Percentiles rank a stretch among this genome's conserved stretches.
These are phyloP conservation scores for Xenops minutus DNA, from an alignment of 2,797 vertebrate genomes.

Conservation along the genomic window DNA sequence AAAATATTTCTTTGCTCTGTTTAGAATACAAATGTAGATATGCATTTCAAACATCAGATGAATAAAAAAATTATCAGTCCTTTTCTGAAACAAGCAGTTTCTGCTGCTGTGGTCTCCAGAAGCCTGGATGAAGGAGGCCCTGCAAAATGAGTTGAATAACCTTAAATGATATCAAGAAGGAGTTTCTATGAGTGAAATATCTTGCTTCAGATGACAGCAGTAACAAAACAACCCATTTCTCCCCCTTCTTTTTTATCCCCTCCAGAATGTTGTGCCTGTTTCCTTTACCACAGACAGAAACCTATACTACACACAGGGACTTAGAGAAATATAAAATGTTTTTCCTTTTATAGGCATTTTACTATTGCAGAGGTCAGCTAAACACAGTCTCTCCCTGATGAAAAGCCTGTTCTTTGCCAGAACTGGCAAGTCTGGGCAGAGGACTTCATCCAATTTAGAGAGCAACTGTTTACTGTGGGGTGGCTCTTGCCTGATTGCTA, in stretches of 20 bases:
- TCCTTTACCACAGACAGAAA: neutral
- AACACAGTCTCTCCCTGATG: neutral
- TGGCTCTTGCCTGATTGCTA: neutral
- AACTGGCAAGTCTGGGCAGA: neutral
- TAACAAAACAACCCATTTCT: neutral
- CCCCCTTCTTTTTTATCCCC: neutral
- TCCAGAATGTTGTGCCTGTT: neutral
- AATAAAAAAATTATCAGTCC: neutral
- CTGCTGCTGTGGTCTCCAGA: neutral
- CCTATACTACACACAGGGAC: neutral
- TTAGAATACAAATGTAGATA: neutral
- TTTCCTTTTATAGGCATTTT: conserved; percentile 62
- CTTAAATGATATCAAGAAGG: neutral
- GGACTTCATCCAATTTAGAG: neutral
- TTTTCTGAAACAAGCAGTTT: neutral
- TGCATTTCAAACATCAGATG: neutral
- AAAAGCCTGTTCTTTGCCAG: neutral
- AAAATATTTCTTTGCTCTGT: neutral
- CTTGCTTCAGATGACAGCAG: neutral
- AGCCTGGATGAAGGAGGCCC: neutral
- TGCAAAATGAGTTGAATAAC: neutral
- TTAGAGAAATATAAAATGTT: neutral
- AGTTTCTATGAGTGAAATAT: neutral
- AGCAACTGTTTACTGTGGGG: neutral
- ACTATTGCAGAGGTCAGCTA: neutral